A percentile compares a stretch with the other conserved stretches of the same genome.
phyloP scores from a whole-genome alignment of 2,797 vertebrate genomes.

The Luscinia luscinia region DNA sequence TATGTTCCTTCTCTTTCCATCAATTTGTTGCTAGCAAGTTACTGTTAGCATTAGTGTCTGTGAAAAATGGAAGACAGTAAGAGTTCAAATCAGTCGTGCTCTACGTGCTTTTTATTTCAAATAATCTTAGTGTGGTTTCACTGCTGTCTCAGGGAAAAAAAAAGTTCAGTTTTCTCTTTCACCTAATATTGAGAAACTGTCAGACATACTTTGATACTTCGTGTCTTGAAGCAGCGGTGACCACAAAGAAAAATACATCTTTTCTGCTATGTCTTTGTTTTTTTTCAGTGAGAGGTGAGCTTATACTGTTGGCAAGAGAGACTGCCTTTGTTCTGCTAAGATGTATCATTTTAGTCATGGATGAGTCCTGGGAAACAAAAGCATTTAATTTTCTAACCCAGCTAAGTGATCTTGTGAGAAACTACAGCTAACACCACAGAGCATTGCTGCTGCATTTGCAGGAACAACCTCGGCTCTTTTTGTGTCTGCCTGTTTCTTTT shows the following conservation, averaged over 20 bases:
- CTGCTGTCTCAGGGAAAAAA: not conserved
- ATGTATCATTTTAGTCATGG: not conserved
- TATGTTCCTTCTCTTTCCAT: conserved; percentile 19
- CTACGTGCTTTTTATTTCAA: conserved; percentile 32
- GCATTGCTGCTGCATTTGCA: not conserved
- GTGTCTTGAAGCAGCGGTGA: not conserved
- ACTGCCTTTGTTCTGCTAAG: conserved; percentile 34
- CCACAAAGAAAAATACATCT: not conserved
- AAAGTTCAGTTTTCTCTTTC: not conserved
- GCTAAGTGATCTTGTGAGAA: not conserved
- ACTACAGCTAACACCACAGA: not conserved
- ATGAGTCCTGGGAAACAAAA: conserved; percentile 21
- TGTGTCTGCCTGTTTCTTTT: not conserved
- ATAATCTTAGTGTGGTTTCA: not conserved
- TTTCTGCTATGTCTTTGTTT: conserved; percentile 5
- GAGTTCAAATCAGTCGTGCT: conserved; percentile 1
- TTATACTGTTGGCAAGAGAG: conserved; percentile 26
- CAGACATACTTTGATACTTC: conserved; percentile 6
- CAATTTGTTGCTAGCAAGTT: conserved; percentile 8
- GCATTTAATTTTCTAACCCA: conserved; percentile 20
- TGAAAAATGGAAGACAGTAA: conserved; percentile 26
- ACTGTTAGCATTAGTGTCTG: not conserved
- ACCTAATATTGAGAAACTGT: not conserved
- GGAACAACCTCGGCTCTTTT: not conserved
- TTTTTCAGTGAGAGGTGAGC: conserved; percentile 8